Percentiles rank a stretch among this genome's conserved stretches.
Evolutionary conservation across 2,888 invertebrate genomes (phyloP).

Genomic region (Agrilus cyanescens): DNA sequence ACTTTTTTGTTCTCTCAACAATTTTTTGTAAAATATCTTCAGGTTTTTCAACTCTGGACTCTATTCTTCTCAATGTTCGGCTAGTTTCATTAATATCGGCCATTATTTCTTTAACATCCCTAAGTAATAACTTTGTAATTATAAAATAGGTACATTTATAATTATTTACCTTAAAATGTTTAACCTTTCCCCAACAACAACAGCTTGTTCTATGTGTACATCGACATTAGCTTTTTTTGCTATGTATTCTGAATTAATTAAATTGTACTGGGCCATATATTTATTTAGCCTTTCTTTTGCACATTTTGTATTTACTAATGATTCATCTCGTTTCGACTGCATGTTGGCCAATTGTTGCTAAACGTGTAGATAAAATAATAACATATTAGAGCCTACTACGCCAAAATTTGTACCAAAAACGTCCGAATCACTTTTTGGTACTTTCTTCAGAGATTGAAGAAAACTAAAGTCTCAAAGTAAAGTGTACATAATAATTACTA

Average conservation of each 20-base stretch:
- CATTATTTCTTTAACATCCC: constrained; percentile 24
- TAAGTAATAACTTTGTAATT: constrained; percentile 10
- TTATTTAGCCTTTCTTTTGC: constrained; percentile 22
- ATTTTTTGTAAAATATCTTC: constrained; percentile 24
- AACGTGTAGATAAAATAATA: constrained; percentile 12
- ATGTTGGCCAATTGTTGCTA: constrained; percentile 41
- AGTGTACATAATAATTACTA: too few species aligned
- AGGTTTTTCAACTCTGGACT: constrained; percentile 27
- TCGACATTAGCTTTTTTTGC: constrained; percentile 36
- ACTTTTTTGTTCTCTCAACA: constrained; percentile 27
- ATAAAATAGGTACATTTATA: constrained; percentile 2
- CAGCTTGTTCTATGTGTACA: constrained; percentile 36
- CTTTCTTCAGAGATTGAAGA: too few species aligned
- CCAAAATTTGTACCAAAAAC: too few species aligned
- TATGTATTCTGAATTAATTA: constrained; percentile 29
- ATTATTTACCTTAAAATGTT: constrained; percentile 37
- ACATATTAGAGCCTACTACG: constrained; percentile 1
- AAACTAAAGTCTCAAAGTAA: too few species aligned
- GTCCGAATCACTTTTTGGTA: not conserved
- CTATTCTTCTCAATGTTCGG: constrained; percentile 34
- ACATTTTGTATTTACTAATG: constrained; percentile 23
- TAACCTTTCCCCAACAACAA: constrained; percentile 37
- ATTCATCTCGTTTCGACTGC: constrained; percentile 33
- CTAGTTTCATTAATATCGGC: constrained; percentile 36
- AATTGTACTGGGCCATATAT: constrained; percentile 17